Evolutionary conservation across 2,113 vertebrate species (phyloP).

Genomic region (Catharus minimus): DNA sequence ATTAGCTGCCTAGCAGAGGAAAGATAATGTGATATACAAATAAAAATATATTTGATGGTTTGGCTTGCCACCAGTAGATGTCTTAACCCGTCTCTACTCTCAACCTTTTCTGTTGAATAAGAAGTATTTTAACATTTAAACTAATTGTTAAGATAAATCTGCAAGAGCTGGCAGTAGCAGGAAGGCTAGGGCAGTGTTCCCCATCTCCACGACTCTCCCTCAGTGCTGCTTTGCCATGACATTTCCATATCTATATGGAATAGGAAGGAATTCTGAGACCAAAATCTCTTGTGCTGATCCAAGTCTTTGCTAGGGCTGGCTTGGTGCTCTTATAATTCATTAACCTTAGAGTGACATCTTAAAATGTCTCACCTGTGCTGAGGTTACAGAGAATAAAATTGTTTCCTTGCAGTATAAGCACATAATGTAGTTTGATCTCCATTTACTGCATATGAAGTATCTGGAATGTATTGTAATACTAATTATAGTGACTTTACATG

Average conservation of each 20-base stretch:
- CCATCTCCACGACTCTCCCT: not conserved
- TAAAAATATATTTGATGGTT: not conserved
- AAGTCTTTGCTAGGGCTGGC: not conserved
- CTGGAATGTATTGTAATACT: not conserved
- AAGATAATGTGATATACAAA: not conserved
- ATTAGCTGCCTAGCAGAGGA: not conserved
- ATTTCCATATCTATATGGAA: not conserved
- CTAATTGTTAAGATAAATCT: not conserved
- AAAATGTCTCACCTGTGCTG: not conserved
- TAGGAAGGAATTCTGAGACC: not conserved
- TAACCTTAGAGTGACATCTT: not conserved
- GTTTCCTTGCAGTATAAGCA: not conserved
- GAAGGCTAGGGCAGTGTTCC: not conserved
- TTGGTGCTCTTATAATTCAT: not conserved
- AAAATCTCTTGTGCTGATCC: not conserved
- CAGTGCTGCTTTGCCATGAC: not conserved
- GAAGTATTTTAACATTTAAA: not conserved
- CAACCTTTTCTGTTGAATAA: not conserved
- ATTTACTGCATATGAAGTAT: not conserved
- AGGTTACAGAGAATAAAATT: not conserved
- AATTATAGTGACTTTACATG: not conserved
- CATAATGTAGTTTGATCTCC: not conserved
- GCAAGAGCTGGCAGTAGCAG: not conserved
- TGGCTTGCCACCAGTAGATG: not conserved
- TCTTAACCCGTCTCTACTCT: not conserved